Conservation (phyloP, 1,140 invertebrate species). For the Drosophila grimshawi region DNA sequence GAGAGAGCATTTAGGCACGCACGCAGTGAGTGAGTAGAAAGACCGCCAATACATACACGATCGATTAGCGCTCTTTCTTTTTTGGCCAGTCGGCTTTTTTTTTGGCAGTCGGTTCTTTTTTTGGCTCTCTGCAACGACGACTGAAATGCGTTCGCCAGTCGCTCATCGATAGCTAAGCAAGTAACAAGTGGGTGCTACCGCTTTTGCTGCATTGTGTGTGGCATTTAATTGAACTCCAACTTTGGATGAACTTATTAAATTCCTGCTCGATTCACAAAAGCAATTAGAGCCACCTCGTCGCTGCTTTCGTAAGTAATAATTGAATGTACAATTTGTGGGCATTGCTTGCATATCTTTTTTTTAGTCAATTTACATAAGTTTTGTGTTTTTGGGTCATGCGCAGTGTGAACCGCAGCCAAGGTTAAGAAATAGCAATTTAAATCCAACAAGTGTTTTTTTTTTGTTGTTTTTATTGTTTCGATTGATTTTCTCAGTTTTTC, state of each 20-base stretch:
- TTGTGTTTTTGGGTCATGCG: conserved; percentile 58
- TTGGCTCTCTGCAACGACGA: not conserved
- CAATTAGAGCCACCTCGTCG: conserved; percentile 38
- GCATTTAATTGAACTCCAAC: conserved; percentile 40
- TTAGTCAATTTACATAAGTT: conserved; percentile 66
- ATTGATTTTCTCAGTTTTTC: conserved; percentile 1
- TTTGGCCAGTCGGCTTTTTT: not conserved
- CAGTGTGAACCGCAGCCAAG: conserved; percentile 57
- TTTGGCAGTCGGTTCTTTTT: not conserved
- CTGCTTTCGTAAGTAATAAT: conserved; percentile 26
- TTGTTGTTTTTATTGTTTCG: conserved; percentile 23
- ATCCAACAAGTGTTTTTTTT: conserved; percentile 66
- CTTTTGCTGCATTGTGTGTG: not conserved
- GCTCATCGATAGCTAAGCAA: conserved; percentile 49
- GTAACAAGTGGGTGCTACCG: conserved; percentile 25
- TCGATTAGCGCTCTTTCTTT: conserved; percentile 4
- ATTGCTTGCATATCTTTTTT: conserved; percentile 33
- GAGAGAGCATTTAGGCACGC: not conserved
- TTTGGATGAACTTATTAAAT: conserved; percentile 16
- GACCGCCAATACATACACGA: not conserved
- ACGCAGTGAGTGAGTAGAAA: not conserved
- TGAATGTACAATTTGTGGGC: conserved; percentile 22
- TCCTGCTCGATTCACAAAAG: conserved; percentile 15
- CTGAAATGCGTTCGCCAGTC: conserved; percentile 47
- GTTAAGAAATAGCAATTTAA: conserved; percentile 47